phyloP scores from a whole-genome alignment of 2,888 invertebrate genomes.

The Scrobipalpa atriplicella region DNA sequence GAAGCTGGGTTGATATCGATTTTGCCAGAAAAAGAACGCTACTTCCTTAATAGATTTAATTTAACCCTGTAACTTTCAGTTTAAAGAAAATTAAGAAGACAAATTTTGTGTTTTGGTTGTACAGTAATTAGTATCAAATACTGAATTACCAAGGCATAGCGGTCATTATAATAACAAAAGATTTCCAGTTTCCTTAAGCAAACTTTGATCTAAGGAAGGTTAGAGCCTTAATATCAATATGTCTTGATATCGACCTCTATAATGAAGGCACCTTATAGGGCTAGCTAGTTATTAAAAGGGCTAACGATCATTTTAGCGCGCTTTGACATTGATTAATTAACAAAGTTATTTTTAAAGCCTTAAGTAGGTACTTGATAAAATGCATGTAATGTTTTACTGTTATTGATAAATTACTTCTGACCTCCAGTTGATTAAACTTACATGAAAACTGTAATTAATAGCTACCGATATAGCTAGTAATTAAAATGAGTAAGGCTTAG shows the following conservation, averaged over 20 bases:
- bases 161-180: too few relatives aligned
- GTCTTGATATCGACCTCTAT: not conserved
- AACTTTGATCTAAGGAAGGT: slow-evolving; percentile 5
- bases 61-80: too few relatives aligned
- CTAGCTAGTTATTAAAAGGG: not conserved
- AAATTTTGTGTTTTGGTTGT: too few relatives aligned
- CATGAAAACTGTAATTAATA: not conserved
- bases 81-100: too few relatives aligned
- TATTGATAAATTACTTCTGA: not conserved
- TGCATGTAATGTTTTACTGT: not conserved
- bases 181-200: not conserved
- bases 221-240: not conserved
- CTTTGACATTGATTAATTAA: not conserved
- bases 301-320: not conserved
- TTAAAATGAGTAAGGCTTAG: not conserved
- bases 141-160: too few relatives aligned
- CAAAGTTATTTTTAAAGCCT: not conserved
- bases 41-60: too few relatives aligned
- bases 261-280: slow-evolving; percentile 4
- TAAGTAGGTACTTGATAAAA: not conserved
- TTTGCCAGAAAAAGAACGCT: too few relatives aligned
- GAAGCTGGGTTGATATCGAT: too few relatives aligned
- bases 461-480: not conserved
- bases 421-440: not conserved
- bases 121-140: too few relatives aligned